These are phyloP conservation scores for Cossypha heuglini DNA, from an alignment of 2,797 vertebrate species.

Conservation along the genomic window DNA sequence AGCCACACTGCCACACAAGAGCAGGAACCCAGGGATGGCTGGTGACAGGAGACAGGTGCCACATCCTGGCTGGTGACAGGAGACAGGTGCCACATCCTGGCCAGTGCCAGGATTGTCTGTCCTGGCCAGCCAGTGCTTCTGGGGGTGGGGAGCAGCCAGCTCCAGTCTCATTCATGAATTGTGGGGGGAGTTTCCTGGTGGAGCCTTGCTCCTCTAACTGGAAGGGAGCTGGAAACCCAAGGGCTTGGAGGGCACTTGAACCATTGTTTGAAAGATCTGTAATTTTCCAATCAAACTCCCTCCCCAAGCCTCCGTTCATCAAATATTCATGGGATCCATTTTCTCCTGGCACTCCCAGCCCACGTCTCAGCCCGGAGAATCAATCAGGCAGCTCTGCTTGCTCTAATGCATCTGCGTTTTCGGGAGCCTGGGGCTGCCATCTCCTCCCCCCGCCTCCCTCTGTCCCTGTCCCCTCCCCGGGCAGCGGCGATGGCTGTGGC, in stretches of 20 bases:
- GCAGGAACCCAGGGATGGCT: background rate
- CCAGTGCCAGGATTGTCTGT: background rate
- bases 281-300: slow-evolving; percentile 67
- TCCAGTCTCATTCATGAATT: background rate
- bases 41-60: background rate
- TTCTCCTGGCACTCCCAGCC: slow-evolving; percentile 64
- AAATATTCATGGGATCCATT: slow-evolving; percentile 71
- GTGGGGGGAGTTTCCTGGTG: slow-evolving; percentile 19
- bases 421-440: slow-evolving; percentile 31
- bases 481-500: background rate
- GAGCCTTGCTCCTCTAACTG: slow-evolving; percentile 27
- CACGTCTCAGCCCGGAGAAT: slow-evolving; percentile 55
- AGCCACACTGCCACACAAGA: accelerated
- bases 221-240: slow-evolving; percentile 41
- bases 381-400: slow-evolving; percentile 52
- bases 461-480: background rate
- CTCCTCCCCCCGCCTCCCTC: background rate
- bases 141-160: background rate
- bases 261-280: slow-evolving; percentile 61
- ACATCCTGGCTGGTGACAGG: background rate
- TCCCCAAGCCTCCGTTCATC: slow-evolving; percentile 61
- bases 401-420: slow-evolving; percentile 45
- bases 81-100: background rate
- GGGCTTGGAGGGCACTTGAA: slow-evolving; percentile 45
- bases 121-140: accelerated